phyloP scores from a whole-genome alignment of 2,888 invertebrate genomes.

The Chydorus sphaericus region DNA sequence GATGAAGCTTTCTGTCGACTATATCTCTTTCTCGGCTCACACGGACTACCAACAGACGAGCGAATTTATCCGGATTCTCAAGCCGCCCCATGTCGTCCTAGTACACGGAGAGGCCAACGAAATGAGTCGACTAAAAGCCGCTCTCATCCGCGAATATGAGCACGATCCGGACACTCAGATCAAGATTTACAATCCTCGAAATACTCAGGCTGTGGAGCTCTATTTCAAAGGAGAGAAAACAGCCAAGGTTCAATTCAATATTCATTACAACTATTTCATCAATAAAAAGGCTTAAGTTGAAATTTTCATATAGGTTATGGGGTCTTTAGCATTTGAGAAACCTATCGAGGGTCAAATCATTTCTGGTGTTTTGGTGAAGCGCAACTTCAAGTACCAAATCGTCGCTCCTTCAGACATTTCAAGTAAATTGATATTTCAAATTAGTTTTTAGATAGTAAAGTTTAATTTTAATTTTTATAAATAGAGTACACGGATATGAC shows the following conservation, averaged over 20 bases:
- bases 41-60: slow-evolving; percentile 97
- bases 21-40: slow-evolving; percentile 98
- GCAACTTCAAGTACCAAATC: slow-evolving; percentile 96
- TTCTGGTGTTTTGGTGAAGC: slow-evolving; percentile 86
- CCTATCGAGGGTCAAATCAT: slow-evolving; percentile 63
- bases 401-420: slow-evolving; percentile 78
- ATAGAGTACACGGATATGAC: slow-evolving; percentile 89
- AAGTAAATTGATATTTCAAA: slow-evolving; percentile 40
- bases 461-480: slow-evolving; percentile 22
- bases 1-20: slow-evolving; percentile 93
- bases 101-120: slow-evolving; percentile 99
- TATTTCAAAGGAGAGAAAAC: slow-evolving; percentile 96
- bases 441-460: not conserved
- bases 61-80: slow-evolving; percentile 84
- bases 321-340: slow-evolving; percentile 66
- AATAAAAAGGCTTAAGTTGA: not conserved
- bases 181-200: slow-evolving; percentile 85
- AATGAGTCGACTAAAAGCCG: slow-evolving; percentile 91
- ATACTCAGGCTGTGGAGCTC: slow-evolving; percentile 82
- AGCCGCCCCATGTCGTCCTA: slow-evolving; percentile 88
- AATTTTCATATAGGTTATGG: slow-evolving; percentile 52
- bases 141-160: slow-evolving; percentile 83
- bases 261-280: not conserved
- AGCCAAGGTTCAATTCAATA: slow-evolving; percentile 55
- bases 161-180: slow-evolving; percentile 66